phyloP scores from a whole-genome alignment of 2,888 invertebrate genomes.

The Lasioglossum figueresi region DNA sequence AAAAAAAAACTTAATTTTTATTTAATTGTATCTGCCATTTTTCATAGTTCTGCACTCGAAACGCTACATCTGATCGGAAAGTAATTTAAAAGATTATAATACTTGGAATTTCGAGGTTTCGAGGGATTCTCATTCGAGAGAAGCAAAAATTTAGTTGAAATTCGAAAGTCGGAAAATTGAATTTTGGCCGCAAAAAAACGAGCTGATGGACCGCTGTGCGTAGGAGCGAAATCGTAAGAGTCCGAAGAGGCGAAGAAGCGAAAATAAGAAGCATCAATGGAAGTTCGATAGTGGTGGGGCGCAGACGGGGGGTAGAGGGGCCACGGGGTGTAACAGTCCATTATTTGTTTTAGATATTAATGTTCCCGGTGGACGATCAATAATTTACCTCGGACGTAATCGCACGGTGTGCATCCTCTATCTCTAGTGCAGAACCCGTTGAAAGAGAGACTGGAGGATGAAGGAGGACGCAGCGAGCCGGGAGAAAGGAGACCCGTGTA shows the following conservation, averaged over 20 bases:
- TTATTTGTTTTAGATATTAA: conserved; percentile 80
- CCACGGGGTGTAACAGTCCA: conserved; percentile 64
- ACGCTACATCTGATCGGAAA: too few relatives aligned
- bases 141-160: too few relatives aligned
- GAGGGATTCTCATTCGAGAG: too few relatives aligned
- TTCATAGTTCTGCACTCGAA: too few relatives aligned
- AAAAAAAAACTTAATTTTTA: too few relatives aligned
- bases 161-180: too few relatives aligned
- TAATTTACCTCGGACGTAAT: conserved; percentile 80
- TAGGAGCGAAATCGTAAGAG: background rate
- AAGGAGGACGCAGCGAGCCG: conserved; percentile 31
- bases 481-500: conserved; percentile 78
- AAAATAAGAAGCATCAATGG: conserved; percentile 37
- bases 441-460: conserved; percentile 36
- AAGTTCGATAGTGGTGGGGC: conserved; percentile 29
- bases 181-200: too few relatives aligned
- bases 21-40: too few relatives aligned
- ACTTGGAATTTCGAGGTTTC: too few relatives aligned
- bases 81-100: too few relatives aligned
- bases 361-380: conserved; percentile 78
- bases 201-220: too few relatives aligned
- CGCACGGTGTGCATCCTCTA: conserved; percentile 73
- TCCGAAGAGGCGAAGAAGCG: background rate
- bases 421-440: conserved; percentile 65
- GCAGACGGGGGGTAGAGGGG: conserved; percentile 11